Conservation (phyloP, 2,888 invertebrate species). For the Anodontia alba region DNA sequence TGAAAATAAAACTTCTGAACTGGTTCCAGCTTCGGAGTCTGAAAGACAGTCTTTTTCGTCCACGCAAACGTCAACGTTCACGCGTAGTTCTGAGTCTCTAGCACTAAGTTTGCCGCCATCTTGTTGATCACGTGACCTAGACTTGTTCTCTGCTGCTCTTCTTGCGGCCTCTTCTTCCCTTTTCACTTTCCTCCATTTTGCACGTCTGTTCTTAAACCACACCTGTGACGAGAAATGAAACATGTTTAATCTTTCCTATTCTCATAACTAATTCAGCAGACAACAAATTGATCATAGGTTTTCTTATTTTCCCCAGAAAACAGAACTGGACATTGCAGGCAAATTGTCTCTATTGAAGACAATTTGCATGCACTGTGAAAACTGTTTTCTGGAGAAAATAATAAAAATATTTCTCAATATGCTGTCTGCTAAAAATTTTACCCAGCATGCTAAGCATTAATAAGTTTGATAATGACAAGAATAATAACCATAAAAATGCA, state of each 20-base stretch:
- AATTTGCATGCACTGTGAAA: too few species aligned
- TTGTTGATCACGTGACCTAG: conserved; percentile 19
- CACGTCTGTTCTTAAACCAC: conserved; percentile 98
- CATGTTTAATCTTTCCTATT: not conserved
- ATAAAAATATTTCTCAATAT: too few species aligned
- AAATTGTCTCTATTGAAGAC: too few species aligned
- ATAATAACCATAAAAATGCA: too few species aligned
- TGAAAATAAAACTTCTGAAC: conserved; percentile 53
- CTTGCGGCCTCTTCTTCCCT: conserved; percentile 87
- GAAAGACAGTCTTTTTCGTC: conserved; percentile 47
- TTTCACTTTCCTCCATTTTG: conserved; percentile 98
- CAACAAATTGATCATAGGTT: too few species aligned
- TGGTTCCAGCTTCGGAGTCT: conserved; percentile 42
- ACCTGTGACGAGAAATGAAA: conserved; percentile 88
- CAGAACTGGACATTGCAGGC: too few species aligned
- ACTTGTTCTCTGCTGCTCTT: conserved; percentile 47
- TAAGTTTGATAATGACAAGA: not conserved
- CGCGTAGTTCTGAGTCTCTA: conserved; percentile 39
- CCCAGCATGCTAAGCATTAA: too few species aligned
- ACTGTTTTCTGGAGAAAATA: too few species aligned
- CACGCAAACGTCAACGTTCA: conserved; percentile 53
- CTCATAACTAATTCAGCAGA: too few species aligned
- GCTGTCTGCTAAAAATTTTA: too few species aligned
- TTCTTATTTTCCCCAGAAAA: too few species aligned
- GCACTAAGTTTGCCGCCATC: conserved; percentile 29